phyloP scores from a whole-genome alignment of 2,888 invertebrate genomes.

The Cheiracanthium punctorium region DNA sequence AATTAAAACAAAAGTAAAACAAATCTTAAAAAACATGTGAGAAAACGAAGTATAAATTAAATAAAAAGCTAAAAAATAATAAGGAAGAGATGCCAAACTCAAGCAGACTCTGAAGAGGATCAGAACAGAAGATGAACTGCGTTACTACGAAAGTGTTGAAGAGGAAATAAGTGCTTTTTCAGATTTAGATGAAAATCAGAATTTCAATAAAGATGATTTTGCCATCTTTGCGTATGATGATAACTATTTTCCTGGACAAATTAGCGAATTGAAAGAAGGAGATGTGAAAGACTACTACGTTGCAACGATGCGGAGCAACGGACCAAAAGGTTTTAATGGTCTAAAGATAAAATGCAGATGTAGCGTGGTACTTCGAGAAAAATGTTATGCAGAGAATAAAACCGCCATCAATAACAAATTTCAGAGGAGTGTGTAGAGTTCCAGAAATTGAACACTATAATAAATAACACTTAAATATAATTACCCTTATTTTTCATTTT shows the following conservation, averaged over 20 bases:
- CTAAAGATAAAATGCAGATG: background rate
- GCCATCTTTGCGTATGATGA: background rate
- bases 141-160: background rate
- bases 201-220: background rate
- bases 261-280: background rate
- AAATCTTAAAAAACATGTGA: background rate
- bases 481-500: no score
- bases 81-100: background rate
- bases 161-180: background rate
- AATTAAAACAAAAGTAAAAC: background rate
- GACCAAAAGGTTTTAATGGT: background rate
- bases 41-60: background rate
- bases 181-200: background rate
- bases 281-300: background rate
- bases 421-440: background rate
- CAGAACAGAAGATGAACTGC: background rate
- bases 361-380: background rate
- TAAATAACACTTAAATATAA: no score
- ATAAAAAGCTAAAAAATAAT: background rate
- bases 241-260: background rate
- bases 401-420: background rate
- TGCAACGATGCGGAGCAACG: background rate
- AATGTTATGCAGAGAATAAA: background rate
- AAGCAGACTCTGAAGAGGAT: background rate
- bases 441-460: background rate